These are phyloP conservation scores for Planococcus citri DNA, from an alignment of 1,140 invertebrate genomes.

Conservation along the genomic window DNA sequence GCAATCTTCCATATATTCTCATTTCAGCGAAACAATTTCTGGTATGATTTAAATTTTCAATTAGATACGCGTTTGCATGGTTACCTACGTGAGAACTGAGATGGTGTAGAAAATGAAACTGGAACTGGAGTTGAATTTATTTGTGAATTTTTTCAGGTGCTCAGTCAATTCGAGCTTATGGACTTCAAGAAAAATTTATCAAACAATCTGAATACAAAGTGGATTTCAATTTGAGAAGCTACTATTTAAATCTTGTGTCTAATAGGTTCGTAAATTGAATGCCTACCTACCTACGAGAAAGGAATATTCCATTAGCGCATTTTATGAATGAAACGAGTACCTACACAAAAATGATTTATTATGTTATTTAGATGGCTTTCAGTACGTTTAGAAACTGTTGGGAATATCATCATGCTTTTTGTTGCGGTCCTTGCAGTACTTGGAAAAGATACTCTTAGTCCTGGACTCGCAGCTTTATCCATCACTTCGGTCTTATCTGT, in stretches of 20 bases:
- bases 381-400: constrained; percentile 80
- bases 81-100: too few species aligned
- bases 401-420: constrained; percentile 82
- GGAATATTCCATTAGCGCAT: too few species aligned
- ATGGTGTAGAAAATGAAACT: too few species aligned
- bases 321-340: neutral
- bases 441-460: constrained; percentile 48
- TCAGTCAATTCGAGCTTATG: constrained; percentile 63
- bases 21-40: constrained; percentile 88
- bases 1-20: constrained; percentile 95
- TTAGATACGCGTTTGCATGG: too few species aligned
- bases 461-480: constrained; percentile 77
- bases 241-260: constrained; percentile 73
- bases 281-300: too few species aligned
- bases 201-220: constrained; percentile 68
- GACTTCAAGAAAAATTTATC: constrained; percentile 62
- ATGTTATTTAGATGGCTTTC: constrained; percentile 65
- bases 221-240: constrained; percentile 78
- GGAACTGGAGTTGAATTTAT: too few species aligned
- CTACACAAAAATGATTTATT: neutral
- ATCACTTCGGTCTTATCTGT: too few species aligned
- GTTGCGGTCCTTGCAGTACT: constrained; percentile 78
- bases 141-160: constrained; percentile 38
- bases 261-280: constrained; percentile 57
- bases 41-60: constrained; percentile 34